These are phyloP conservation scores for Agrochola macilenta DNA, from an alignment of 2,888 invertebrate genomes.

Conservation along the genomic window DNA sequence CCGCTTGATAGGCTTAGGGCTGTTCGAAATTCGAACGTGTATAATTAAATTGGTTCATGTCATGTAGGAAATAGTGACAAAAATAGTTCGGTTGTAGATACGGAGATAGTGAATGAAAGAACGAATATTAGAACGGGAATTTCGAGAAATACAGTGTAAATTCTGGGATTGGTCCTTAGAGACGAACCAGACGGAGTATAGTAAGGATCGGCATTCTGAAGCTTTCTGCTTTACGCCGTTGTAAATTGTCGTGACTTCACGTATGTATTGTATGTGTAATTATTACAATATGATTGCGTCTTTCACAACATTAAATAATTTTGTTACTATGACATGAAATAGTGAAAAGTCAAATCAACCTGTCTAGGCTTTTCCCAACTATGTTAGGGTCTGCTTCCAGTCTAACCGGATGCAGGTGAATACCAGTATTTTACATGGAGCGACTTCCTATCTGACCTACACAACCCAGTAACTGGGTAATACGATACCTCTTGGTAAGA, in stretches of 20 bases:
- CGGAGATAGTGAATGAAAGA: not conserved
- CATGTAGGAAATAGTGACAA: not conserved
- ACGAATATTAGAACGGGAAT: no score
- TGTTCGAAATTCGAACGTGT: not conserved
- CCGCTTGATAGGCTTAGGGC: constrained; percentile 29
- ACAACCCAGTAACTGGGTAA: no score
- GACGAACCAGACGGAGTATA: not conserved
- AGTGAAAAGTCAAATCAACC: not conserved
- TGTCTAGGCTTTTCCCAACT: no score
- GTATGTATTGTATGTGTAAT: not conserved
- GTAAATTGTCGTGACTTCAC: not conserved
- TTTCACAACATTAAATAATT: not conserved
- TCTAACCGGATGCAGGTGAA: no score
- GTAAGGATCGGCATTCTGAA: not conserved
- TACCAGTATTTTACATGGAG: no score
- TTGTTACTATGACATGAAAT: not conserved
- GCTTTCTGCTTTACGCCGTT: no score
- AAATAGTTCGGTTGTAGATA: not conserved
- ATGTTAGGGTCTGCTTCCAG: no score
- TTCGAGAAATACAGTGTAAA: no score
- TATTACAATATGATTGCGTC: not conserved
- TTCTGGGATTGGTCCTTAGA: not conserved
- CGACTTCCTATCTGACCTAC: no score
- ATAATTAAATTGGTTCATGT: not conserved
- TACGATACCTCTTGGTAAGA: no score